Conservation (phyloP, 2,113 vertebrate genomes). For the Alosa alosa region DNA sequence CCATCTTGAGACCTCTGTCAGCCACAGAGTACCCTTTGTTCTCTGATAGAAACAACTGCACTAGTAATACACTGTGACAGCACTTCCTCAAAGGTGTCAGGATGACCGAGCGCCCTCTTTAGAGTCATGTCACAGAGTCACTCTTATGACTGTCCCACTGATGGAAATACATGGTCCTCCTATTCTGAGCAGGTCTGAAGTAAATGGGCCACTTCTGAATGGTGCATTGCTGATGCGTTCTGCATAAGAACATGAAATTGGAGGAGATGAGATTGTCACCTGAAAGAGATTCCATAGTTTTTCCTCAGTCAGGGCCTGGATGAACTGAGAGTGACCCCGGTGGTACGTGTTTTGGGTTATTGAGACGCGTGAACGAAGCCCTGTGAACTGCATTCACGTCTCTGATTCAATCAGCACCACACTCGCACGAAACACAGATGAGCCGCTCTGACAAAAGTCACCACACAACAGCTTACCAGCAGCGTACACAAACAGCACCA, state of each 20-base stretch:
- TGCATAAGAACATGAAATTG: neutral
- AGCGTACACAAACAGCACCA: slow-evolving; percentile 28
- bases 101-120: neutral
- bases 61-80: neutral
- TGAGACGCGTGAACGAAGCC: slow-evolving; percentile 39
- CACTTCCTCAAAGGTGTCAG: neutral
- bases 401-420: slow-evolving; percentile 41
- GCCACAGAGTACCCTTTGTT: neutral
- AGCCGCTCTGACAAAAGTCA: neutral
- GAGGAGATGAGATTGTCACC: neutral
- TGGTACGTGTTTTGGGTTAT: slow-evolving; percentile 21
- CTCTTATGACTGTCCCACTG: too few species aligned
- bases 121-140: neutral
- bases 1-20: neutral
- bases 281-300: neutral
- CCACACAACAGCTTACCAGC: slow-evolving; percentile 24
- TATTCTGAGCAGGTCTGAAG: neutral
- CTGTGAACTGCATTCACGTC: slow-evolving; percentile 34
- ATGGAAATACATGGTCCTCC: neutral
- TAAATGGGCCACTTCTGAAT: neutral
- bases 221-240: neutral
- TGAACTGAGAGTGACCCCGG: neutral
- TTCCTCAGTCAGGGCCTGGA: neutral
- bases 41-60: neutral
- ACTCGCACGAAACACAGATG: slow-evolving; percentile 28